These are phyloP conservation scores for Trochalopteron elliotii DNA, from an alignment of 2,113 vertebrate species.

Conservation along the genomic window DNA sequence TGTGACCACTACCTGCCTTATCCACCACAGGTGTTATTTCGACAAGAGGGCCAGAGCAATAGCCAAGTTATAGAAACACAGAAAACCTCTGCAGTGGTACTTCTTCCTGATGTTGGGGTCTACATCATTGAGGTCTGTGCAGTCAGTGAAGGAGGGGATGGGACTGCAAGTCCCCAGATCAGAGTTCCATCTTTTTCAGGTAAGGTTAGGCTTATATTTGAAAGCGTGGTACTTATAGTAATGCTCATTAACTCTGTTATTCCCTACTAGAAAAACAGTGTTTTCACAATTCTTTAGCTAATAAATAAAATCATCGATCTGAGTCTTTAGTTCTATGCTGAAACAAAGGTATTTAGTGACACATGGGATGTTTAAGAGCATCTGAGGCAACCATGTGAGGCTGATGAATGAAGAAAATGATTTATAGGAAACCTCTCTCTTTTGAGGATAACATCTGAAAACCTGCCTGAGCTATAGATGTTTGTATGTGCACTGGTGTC, in stretches of 20 bases:
- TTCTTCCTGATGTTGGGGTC: conserved; percentile 89
- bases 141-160: conserved; percentile 92
- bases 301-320: background rate
- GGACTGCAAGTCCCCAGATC: conserved; percentile 86
- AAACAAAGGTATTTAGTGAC: background rate
- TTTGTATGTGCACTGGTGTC: background rate
- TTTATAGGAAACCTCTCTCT: background rate
- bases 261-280: background rate
- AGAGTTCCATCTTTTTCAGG: conserved; percentile 92
- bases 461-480: background rate
- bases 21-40: conserved; percentile 84
- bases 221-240: background rate
- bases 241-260: background rate
- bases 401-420: background rate
- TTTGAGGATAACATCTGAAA: background rate
- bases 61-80: conserved; percentile 91
- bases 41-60: conserved; percentile 89
- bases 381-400: background rate
- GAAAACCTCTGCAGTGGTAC: conserved; percentile 87
- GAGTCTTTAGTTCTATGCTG: background rate
- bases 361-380: background rate
- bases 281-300: background rate
- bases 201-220: conserved; percentile 34
- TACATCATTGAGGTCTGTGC: conserved; percentile 93
- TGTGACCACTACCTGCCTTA: background rate